Conservation (phyloP, 2,888 invertebrate species). For the Heliconius aoede region DNA sequence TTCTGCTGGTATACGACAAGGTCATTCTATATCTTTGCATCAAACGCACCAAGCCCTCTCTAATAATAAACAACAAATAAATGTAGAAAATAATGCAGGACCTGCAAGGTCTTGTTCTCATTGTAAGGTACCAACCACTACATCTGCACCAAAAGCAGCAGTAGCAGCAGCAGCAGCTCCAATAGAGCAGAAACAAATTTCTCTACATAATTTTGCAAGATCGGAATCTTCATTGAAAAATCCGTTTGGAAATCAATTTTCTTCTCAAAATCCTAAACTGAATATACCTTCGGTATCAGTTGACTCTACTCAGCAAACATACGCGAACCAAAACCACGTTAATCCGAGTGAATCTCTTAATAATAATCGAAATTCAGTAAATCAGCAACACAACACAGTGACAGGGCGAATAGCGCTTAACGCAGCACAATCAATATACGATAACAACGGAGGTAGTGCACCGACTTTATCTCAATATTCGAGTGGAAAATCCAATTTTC, state of each 20-base stretch:
- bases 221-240: neutral
- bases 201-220: conserved; percentile 5
- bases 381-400: neutral
- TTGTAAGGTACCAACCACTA: conserved; percentile 84
- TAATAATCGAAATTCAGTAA: neutral
- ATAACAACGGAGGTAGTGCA: neutral
- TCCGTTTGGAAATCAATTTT: conserved; percentile 24
- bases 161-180: conserved; percentile 55
- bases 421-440: neutral
- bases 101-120: conserved; percentile 82
- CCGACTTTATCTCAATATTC: conserved; percentile 11
- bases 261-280: conserved; percentile 11
- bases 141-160: conserved; percentile 58
- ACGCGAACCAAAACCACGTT: neutral
- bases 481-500: conserved; percentile 3
- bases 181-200: conserved; percentile 10
- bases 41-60: conserved; percentile 51
- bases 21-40: conserved; percentile 63
- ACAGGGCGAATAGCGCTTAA: neutral
- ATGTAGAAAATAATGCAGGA: conserved; percentile 30
- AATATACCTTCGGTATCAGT: conserved; percentile 1
- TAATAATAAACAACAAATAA: conserved; percentile 18
- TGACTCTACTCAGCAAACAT: neutral
- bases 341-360: neutral
- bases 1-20: conserved; percentile 57